Percentiles rank a stretch among this genome's conserved stretches.
phyloP scores from a whole-genome alignment of 2,797 vertebrate species.

The Momotus momota region DNA sequence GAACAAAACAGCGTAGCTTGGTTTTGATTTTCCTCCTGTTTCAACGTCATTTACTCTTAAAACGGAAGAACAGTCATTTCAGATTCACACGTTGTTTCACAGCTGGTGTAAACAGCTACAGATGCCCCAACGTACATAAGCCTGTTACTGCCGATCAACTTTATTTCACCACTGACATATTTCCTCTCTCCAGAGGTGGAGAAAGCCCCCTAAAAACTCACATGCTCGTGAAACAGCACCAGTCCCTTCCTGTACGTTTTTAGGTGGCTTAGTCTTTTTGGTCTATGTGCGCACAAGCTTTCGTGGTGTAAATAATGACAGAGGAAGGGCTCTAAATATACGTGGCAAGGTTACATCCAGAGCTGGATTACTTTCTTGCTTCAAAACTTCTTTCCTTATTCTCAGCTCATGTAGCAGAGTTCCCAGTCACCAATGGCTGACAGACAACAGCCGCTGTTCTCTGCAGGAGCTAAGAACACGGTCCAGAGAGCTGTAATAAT shows the following conservation, averaged over 20 bases:
- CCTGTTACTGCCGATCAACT: neutral
- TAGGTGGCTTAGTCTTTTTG: neutral
- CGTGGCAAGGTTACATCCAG: neutral
- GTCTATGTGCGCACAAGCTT: neutral
- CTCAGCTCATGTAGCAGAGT: neutral
- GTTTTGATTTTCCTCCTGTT: neutral
- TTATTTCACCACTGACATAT: neutral
- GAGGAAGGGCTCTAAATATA: neutral
- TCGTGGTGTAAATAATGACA: neutral
- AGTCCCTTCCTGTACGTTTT: neutral
- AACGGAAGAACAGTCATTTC: neutral
- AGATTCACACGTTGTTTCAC: neutral
- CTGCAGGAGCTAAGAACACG: neutral
- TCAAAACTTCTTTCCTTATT: neutral
- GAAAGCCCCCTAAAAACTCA: neutral
- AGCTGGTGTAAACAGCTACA: neutral
- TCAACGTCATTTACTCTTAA: constrained; percentile 26
- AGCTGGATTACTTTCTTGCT: neutral
- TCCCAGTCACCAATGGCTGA: neutral
- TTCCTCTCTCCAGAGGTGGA: neutral
- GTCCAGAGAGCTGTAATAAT: neutral
- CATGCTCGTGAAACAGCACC: neutral
- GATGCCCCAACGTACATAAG: neutral
- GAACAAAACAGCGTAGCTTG: neutral
- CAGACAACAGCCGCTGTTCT: neutral